Conservation (phyloP, 2,888 invertebrate species). For the Anoplius nigerrimus region DNA sequence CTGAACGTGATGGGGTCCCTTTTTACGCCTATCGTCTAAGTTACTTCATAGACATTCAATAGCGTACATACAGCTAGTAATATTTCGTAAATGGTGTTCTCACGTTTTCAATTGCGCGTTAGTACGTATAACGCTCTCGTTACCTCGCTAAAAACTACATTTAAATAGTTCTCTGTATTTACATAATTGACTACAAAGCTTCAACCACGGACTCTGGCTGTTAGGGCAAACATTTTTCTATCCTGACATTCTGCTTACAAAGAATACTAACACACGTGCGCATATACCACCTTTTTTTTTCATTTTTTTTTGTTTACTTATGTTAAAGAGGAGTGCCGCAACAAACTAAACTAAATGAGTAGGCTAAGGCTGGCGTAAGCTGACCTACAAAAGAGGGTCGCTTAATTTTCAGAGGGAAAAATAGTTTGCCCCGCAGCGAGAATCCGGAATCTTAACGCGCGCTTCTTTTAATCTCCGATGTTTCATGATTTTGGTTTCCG, state of each 20-base stretch:
- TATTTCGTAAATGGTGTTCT: neutral
- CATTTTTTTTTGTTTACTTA: too few relatives aligned
- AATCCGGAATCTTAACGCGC: conserved; percentile 21
- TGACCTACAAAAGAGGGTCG: too few relatives aligned
- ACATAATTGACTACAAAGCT: conserved; percentile 67
- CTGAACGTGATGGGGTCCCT: too few relatives aligned
- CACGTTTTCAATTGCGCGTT: neutral
- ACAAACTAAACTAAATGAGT: too few relatives aligned
- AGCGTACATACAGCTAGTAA: too few relatives aligned
- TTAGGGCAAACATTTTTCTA: conserved; percentile 41
- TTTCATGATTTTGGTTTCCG: too few relatives aligned
- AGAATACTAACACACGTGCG: neutral
- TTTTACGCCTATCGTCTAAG: neutral
- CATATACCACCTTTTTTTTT: too few relatives aligned
- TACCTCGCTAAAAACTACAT: conserved; percentile 32
- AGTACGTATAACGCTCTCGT: conserved; percentile 17
- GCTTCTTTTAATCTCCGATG: too few relatives aligned
- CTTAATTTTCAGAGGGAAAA: neutral
- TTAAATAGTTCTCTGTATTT: conserved; percentile 58
- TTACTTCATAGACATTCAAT: neutral
- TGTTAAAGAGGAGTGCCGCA: too few relatives aligned
- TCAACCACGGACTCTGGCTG: conserved; percentile 32
- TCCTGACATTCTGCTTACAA: conserved; percentile 4
- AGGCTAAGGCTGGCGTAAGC: too few relatives aligned
- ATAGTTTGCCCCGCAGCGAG: conserved; percentile 41